Evolutionary conservation across 2,888 invertebrate genomes (phyloP).

Genomic region (Epinotia bilunana): DNA sequence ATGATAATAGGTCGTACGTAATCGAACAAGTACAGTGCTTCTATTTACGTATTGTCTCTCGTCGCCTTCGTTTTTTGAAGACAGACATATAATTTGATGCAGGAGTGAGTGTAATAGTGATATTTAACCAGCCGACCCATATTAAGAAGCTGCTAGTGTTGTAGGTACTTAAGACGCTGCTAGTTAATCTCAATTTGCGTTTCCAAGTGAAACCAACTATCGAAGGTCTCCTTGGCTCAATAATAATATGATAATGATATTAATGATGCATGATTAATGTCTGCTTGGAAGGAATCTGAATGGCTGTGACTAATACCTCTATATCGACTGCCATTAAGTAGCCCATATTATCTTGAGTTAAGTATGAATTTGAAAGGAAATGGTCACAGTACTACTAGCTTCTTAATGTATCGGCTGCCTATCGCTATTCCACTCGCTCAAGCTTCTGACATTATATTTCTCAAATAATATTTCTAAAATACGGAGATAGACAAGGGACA

Average conservation of each 20-base stretch:
- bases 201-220: constrained; percentile 24
- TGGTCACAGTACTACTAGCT: not conserved
- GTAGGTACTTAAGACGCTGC: not conserved
- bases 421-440: not conserved
- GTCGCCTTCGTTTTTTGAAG: not conserved
- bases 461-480: too few relatives aligned
- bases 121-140: too few relatives aligned
- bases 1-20: constrained; percentile 31
- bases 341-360: not conserved
- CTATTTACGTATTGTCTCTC: constrained; percentile 16
- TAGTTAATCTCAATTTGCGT: not conserved
- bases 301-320: constrained; percentile 30
- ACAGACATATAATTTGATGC: too few relatives aligned
- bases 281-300: constrained; percentile 39
- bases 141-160: not conserved
- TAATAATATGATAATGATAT: constrained; percentile 37
- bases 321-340: constrained; percentile 4
- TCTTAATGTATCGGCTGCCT: not conserved
- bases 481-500: not conserved
- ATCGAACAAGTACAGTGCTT: constrained; percentile 30
- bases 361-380: constrained; percentile 1
- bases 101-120: too few relatives aligned
- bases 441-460: not conserved
- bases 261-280: constrained; percentile 44
- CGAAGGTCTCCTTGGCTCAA: constrained; percentile 38